A percentile compares a stretch with the other conserved stretches of the same genome.
These are phyloP conservation scores for Galerucella pusilla DNA, from an alignment of 2,888 invertebrate species.

Conservation along the genomic window DNA sequence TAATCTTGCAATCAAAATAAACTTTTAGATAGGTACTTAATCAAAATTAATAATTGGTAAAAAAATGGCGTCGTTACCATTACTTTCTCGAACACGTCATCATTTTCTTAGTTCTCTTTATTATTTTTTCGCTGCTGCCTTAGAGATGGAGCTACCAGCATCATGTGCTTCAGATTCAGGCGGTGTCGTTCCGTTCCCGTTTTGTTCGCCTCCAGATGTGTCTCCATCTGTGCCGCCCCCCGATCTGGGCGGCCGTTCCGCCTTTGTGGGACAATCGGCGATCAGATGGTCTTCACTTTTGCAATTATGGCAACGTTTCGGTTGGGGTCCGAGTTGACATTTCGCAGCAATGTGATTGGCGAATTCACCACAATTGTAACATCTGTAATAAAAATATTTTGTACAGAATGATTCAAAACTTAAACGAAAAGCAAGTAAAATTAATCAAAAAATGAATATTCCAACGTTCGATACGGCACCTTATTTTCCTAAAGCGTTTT, in stretches of 20 bases:
- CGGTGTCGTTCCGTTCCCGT: slow-evolving; percentile 50
- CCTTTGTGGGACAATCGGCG: slow-evolving; percentile 83
- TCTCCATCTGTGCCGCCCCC: slow-evolving; percentile 31
- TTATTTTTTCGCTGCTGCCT: slow-evolving; percentile 40
- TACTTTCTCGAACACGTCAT: slow-evolving; percentile 28
- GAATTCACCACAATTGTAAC: slow-evolving; percentile 94
- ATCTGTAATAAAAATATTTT: slow-evolving; percentile 68
- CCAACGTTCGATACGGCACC: slow-evolving; percentile 66
- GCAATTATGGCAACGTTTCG: slow-evolving; percentile 91
- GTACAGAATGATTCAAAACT: not conserved
- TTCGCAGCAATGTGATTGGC: slow-evolving; percentile 93
- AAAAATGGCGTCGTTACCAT: slow-evolving; percentile 46
- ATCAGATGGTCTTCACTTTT: slow-evolving; percentile 90
- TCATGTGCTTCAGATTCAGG: slow-evolving; percentile 47
- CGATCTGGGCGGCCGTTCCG: slow-evolving; percentile 50
- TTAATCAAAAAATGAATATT: too few relatives aligned
- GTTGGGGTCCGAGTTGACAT: slow-evolving; percentile 88
- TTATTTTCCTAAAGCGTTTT: slow-evolving; percentile 86
- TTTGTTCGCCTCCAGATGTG: slow-evolving; percentile 46
- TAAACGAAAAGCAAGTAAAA: too few relatives aligned
- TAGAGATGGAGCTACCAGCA: slow-evolving; percentile 41
- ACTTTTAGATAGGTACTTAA: not conserved
- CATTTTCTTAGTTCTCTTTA: slow-evolving; percentile 21
- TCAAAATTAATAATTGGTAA: slow-evolving; percentile 16
- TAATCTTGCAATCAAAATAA: not conserved